phyloP scores from a whole-genome alignment of 2,888 invertebrate species.

The Macropis europaea region DNA sequence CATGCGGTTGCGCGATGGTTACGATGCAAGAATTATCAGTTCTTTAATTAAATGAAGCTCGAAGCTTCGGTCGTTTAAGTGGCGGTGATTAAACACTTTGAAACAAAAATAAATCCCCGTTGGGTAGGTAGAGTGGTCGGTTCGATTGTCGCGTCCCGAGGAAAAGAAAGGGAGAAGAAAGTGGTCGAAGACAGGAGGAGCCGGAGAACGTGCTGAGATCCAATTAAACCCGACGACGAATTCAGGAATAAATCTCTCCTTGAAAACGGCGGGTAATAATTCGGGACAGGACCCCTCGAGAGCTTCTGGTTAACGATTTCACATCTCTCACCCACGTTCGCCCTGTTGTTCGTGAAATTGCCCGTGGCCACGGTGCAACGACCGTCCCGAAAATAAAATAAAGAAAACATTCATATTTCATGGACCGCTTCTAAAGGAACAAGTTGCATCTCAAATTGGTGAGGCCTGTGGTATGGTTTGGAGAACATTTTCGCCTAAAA shows the following conservation, averaged over 20 bases:
- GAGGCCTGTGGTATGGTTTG: no score
- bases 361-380: neutral
- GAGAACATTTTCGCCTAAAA: no score
- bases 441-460: no score
- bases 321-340: conserved; percentile 45
- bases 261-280: conserved; percentile 49
- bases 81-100: no score
- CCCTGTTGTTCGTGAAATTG: conserved; percentile 13
- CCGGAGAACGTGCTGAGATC: conserved; percentile 52
- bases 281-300: neutral
- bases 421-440: no score
- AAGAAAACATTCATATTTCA: no score
- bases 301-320: conserved; percentile 53
- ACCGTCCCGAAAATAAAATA: neutral
- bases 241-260: conserved; percentile 65
- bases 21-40: no score
- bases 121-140: conserved; percentile 45
- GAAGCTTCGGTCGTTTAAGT: no score
- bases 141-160: conserved; percentile 58
- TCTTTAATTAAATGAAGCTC: no score
- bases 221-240: conserved; percentile 65
- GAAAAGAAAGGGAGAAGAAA: conserved; percentile 48
- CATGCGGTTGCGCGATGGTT: no score
- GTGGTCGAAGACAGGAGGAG: conserved; percentile 23
- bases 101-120: conserved; percentile 51